Base-by-base conservation (phyloP, 2,797 vertebrate genomes). In the Liparis tanakae region DNA sequence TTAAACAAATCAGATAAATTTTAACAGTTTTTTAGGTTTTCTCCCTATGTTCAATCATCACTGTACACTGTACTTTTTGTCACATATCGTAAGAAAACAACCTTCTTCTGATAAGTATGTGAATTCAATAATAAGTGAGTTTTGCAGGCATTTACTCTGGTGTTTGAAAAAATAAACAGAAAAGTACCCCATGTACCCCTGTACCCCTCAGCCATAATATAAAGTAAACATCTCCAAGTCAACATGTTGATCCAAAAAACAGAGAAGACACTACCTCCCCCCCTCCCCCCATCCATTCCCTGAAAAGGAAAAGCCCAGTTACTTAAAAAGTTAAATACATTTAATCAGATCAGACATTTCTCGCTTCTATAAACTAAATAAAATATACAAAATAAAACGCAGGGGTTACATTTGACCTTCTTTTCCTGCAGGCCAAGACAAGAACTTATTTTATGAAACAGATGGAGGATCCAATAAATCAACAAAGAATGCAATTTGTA, bases 341-440 rank as follows among this genome's bases (percentile, higher is more conserved):
- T 43, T 65, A 37, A 18, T 61, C 20, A 79, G 53, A 74, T 70
- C 54, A 60, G 43, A 65, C 13, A 67, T 76, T 36, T 67, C 20
- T 70, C 17, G 20, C 41, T 51, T 66, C 41, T 72, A 63, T 64
- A 51, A 67, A 71, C 63, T 74, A 78, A 81, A 64, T 75, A 12
- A 65, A 79, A 68, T 67, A 77, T 37, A 77, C 57, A 65, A 58
- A 30, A 74, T 53, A 73, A 56, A 65, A 62, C n/a, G 56, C 6
- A 70, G 41, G 4, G 33, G 50, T 61, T 67, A 68, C 59, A n/a
- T 68, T 74, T 81, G 12, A 70, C 48, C 37, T 41, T 58, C 14
- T 67, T 72, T 64, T 64, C 33, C 60, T 74, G 46, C n/a, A 48
- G 57, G 36, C 4, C 25, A 57, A 50, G 22, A 30, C 44, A 59